These are phyloP conservation scores for Hydropotes inermis DNA, from an alignment of 2,113 vertebrate species.

Conservation along the genomic window DNA sequence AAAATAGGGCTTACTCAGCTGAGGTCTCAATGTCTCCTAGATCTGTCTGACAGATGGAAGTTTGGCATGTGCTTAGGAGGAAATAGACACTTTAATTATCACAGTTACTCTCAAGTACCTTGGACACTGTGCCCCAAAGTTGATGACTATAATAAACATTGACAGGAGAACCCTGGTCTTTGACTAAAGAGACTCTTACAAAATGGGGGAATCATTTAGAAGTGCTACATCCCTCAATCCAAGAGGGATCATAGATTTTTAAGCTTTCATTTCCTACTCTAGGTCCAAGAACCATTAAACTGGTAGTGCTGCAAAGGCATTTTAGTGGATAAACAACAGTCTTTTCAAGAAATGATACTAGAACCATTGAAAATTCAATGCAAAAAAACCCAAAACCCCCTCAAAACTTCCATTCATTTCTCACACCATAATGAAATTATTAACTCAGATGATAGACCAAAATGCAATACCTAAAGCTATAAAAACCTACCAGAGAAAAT, in stretches of 20 bases:
- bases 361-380: neutral
- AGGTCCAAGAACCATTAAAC: neutral
- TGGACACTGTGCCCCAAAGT: neutral
- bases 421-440: neutral
- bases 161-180: slow-evolving; percentile 27
- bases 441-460: neutral
- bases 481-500: neutral
- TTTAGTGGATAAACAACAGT: neutral
- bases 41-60: slow-evolving; percentile 17
- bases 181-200: neutral
- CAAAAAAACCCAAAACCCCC: neutral
- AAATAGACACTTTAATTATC: slow-evolving; percentile 56
- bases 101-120: slow-evolving; percentile 23
- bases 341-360: neutral
- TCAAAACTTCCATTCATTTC: neutral
- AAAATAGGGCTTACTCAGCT: slow-evolving; percentile 4
- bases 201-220: slow-evolving; percentile 17
- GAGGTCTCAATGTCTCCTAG: neutral
- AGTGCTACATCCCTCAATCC: neutral
- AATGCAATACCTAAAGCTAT: neutral
- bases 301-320: neutral
- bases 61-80: slow-evolving; percentile 10
- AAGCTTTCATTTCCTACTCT: neutral
- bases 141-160: slow-evolving; percentile 28
- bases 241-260: slow-evolving; percentile 14